Percentiles rank a stretch among this genome's conserved stretches.
These are phyloP conservation scores for Rotaria sp. DNA, from an alignment of 2,888 invertebrate genomes.

Conservation along the genomic window DNA sequence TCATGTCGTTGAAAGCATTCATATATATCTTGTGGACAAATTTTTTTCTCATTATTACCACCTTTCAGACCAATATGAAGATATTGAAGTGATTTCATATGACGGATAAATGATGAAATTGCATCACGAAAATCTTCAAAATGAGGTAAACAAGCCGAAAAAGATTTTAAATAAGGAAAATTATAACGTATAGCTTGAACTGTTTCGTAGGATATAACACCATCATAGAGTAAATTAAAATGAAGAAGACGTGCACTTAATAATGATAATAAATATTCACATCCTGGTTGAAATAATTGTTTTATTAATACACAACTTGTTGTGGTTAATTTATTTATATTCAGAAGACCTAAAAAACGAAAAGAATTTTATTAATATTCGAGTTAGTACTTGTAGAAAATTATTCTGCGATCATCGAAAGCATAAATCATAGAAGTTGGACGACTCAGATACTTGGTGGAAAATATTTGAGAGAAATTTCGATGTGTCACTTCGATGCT, in stretches of 20 bases:
- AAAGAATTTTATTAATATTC: too few species aligned
- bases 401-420: too few species aligned
- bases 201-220: background rate
- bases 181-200: background rate
- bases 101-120: background rate
- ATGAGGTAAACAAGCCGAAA: background rate
- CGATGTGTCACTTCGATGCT: too few species aligned
- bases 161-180: background rate
- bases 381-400: too few species aligned
- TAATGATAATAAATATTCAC: background rate
- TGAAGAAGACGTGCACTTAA: background rate
- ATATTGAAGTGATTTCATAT: background rate
- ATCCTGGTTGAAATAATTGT: background rate
- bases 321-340: background rate
- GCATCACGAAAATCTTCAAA: conserved; percentile 4
- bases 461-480: too few species aligned
- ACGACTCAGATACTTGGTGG: too few species aligned
- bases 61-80: background rate
- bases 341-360: background rate
- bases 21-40: background rate
- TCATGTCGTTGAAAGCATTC: background rate
- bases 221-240: background rate
- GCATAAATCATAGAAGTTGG: too few species aligned
- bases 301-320: background rate
- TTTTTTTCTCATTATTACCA: background rate